Evolutionary conservation across 2,113 vertebrate genomes (phyloP), one percentile per base, ranked within the genome.

Genomic region (Mesitornis unicolor): DNA sequence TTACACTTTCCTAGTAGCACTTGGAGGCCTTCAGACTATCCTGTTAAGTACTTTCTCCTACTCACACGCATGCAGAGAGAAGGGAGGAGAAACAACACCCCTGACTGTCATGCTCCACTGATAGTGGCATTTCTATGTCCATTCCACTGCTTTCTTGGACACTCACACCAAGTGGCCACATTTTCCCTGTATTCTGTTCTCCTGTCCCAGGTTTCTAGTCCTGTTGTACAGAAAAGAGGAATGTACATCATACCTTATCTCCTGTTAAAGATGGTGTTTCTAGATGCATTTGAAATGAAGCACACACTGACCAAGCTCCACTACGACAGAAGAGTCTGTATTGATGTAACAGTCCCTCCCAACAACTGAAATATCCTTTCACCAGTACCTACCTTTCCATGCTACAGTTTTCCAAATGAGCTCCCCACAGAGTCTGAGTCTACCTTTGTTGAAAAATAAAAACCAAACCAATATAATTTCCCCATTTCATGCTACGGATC

Each of bases 241-340:
- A 60, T 31, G 15, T 31, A 35, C 11, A 8, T 54, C 14, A 2
- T 1, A 4, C 0, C 8, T 43, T 1, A 4, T 0, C 8, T 43
- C 0, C 21, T 76, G 29, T 15, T 7, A 31, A 40, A 14, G 10
- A 6, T 3, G 18, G 15, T 36, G 31, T 48, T 86, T 43, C 19
- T 8, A 20, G 18, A 14, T 65, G 13, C 22, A 15, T 15, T 67
- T 69, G 4, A 48, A 60, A 7, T 26, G 8, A 64, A 89, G n/a
- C 19, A 17, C 24, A 6, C 15, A 16, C 2, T 10, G 16, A 21
- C 17, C 4, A 43, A 10, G 7, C 43, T 43, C 4, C 18, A 1
- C 22, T 42, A 3, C 12, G 28, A 16, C 1, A 10, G 7, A 36
- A 17, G 10, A 70, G 16, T 12, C 6, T 42, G 4, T 29, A 22